phyloP scores from a whole-genome alignment of 2,797 vertebrate genomes.

The Phaenicophaeus curvirostris region DNA sequence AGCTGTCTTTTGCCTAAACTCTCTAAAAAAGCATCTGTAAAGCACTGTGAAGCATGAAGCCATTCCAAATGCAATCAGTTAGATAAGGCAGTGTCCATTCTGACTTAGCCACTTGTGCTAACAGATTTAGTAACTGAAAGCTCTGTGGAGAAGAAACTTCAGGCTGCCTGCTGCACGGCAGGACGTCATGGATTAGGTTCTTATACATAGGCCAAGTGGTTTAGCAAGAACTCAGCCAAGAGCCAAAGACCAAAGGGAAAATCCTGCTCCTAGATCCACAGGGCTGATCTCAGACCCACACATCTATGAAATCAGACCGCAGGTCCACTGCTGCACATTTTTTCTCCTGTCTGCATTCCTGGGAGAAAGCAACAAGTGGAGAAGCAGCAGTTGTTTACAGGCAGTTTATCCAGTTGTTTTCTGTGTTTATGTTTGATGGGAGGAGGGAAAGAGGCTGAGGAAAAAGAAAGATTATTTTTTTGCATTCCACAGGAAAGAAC shows the following conservation, averaged over 20 bases:
- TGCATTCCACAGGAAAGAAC: neutral
- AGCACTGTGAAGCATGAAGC: slow-evolving; percentile 17
- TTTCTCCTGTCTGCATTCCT: neutral
- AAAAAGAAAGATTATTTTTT: neutral
- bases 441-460: neutral
- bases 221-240: neutral
- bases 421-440: neutral
- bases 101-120: neutral
- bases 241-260: neutral
- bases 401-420: neutral
- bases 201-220: neutral
- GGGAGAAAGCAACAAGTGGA: neutral
- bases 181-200: neutral
- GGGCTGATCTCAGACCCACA: neutral
- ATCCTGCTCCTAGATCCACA: neutral
- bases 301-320: neutral
- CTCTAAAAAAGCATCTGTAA: slow-evolving; percentile 17
- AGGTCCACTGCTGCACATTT: neutral
- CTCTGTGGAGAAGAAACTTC: neutral
- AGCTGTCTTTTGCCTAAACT: slow-evolving; percentile 31
- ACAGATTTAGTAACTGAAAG: neutral
- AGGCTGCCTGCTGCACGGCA: neutral
- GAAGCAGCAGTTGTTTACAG: neutral
- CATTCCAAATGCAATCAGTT: slow-evolving; percentile 39
- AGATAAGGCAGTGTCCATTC: slow-evolving; percentile 32